phyloP scores from a whole-genome alignment of 2,113 vertebrate genomes.

The Siniperca chuatsi region DNA sequence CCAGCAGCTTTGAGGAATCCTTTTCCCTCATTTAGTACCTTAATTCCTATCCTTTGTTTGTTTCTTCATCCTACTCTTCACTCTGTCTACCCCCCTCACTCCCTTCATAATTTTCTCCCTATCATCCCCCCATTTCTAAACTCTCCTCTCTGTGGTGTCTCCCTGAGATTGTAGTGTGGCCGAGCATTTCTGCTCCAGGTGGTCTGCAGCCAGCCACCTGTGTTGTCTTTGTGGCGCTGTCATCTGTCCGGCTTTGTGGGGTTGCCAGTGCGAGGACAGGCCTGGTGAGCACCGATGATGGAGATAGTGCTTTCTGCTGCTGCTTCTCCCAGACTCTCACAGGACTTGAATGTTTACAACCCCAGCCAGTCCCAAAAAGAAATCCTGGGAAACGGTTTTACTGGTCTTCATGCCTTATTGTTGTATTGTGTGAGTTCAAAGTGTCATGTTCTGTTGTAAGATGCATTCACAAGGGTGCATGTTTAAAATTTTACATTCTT shows the following conservation, averaged over 20 bases:
- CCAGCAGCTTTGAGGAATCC: not conserved
- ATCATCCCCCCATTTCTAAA: slow-evolving; percentile 21
- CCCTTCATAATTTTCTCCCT: slow-evolving; percentile 3
- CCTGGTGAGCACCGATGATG: slow-evolving; percentile 74
- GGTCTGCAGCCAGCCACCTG: slow-evolving; percentile 81
- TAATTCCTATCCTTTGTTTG: slow-evolving; percentile 12
- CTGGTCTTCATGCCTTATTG: not conserved
- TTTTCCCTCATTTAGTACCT: not conserved
- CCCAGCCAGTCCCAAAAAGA: slow-evolving; percentile 7
- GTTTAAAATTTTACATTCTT: not conserved
- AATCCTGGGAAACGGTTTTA: slow-evolving; percentile 49
- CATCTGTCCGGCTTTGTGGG: slow-evolving; percentile 84
- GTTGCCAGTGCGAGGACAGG: slow-evolving; percentile 79
- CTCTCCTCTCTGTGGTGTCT: slow-evolving; percentile 34
- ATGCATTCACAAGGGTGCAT: not conserved
- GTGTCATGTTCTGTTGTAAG: not conserved
- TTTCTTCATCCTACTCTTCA: slow-evolving; percentile 40
- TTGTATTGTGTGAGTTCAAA: not conserved
- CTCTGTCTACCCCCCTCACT: not conserved
- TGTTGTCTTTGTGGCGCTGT: slow-evolving; percentile 83
- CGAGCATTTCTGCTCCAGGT: slow-evolving; percentile 76
- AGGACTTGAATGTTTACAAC: slow-evolving; percentile 64
- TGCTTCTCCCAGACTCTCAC: slow-evolving; percentile 70
- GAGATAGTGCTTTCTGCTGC: slow-evolving; percentile 75
- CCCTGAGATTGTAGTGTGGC: slow-evolving; percentile 56